These are phyloP conservation scores for Squalus acanthias DNA, from an alignment of 2,797 vertebrate species.

Conservation along the genomic window DNA sequence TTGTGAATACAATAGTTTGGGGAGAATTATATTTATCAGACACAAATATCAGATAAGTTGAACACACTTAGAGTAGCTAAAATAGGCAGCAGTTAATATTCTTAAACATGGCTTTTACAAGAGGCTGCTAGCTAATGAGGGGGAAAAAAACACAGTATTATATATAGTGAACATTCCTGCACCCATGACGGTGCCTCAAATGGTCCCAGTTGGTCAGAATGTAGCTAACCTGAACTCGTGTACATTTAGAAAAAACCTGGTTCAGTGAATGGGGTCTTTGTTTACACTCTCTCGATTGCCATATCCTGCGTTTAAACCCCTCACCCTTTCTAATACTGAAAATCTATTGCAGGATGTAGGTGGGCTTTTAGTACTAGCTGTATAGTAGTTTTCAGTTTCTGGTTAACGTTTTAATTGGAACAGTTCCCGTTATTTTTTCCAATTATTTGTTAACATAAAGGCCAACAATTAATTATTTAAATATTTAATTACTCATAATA, in stretches of 20 bases:
- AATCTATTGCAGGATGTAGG: slow-evolving; percentile 51
- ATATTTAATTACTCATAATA: background rate
- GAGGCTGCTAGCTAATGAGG: background rate
- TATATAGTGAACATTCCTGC: slow-evolving; percentile 35
- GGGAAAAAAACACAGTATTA: background rate
- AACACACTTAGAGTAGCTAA: background rate
- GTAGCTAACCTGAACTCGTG: slow-evolving; percentile 57
- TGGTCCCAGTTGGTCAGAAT: slow-evolving; percentile 51
- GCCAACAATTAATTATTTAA: background rate
- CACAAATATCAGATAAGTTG: background rate
- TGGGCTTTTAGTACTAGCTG: slow-evolving; percentile 43
- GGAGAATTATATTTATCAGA: background rate
- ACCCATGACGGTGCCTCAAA: slow-evolving; percentile 45
- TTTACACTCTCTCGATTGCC: slow-evolving; percentile 58
- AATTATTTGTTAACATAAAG: background rate
- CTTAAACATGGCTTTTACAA: background rate
- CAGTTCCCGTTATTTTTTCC: background rate
- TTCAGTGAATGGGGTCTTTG: slow-evolving; percentile 67
- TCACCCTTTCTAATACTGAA: slow-evolving; percentile 52
- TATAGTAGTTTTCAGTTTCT: background rate
- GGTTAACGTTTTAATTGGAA: background rate
- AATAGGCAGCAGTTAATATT: slow-evolving; percentile 16
- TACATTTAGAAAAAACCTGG: slow-evolving; percentile 45
- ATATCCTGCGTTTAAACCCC: slow-evolving; percentile 66
- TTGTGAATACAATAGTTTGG: background rate